Evolutionary conservation across 2,113 vertebrate genomes (phyloP).

Genomic region (Chionis minor): DNA sequence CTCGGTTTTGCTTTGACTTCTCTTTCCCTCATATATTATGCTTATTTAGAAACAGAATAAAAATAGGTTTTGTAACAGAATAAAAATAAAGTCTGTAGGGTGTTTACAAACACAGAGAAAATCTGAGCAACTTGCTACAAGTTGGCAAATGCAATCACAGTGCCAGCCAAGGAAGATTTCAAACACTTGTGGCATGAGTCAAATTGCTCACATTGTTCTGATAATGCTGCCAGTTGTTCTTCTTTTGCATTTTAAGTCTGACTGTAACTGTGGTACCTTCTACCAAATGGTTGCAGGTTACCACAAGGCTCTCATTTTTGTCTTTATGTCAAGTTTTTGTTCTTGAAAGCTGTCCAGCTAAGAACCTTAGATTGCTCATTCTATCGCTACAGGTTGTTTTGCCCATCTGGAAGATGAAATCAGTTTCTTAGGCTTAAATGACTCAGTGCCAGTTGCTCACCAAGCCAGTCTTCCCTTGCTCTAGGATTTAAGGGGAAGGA

Average conservation of each 20-base stretch:
- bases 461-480: background rate
- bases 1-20: background rate
- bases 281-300: background rate
- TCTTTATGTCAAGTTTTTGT: background rate
- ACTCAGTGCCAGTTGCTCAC: background rate
- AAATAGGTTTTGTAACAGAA: background rate
- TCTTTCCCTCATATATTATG: background rate
- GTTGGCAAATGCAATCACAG: background rate
- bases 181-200: background rate
- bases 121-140: background rate
- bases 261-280: background rate
- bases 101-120: slow-evolving; percentile 30
- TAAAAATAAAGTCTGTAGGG: background rate
- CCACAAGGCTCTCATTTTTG: background rate
- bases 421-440: background rate
- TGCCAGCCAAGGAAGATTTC: slow-evolving; percentile 30
- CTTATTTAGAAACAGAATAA: background rate
- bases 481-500: background rate
- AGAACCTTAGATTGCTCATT: background rate
- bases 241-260: background rate
- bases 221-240: background rate
- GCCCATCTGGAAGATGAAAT: background rate
- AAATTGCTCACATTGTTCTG: background rate
- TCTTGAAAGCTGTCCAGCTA: background rate
- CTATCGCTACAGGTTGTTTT: background rate